Percentiles rank a stretch among this genome's conserved stretches.
phyloP scores from a whole-genome alignment of 1,140 invertebrate genomes.

The Andricus grossulariae region DNA sequence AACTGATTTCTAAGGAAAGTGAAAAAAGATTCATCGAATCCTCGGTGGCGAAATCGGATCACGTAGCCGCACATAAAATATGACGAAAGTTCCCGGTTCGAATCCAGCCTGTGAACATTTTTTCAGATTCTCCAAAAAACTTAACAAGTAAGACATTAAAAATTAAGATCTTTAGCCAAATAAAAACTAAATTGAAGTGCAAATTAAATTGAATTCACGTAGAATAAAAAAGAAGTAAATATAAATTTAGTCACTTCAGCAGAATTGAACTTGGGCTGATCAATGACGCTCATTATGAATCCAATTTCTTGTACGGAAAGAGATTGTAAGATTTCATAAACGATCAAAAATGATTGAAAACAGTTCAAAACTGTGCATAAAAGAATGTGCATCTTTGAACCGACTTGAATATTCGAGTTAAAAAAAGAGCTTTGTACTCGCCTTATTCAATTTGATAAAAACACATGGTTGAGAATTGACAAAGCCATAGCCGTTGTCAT shows the following conservation, averaged over 20 bases:
- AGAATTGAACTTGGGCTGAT: background rate
- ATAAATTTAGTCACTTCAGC: background rate
- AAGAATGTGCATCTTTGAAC: no score
- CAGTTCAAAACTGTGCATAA: no score
- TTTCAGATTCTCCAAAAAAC: no score
- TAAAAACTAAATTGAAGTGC: background rate
- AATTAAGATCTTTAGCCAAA: background rate
- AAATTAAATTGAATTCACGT: background rate
- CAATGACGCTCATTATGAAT: background rate
- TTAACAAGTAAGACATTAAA: no score
- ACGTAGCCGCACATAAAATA: no score
- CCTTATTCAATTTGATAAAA: slow-evolving; percentile 79
- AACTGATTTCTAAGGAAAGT: no score
- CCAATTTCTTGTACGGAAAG: background rate
- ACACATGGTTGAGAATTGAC: slow-evolving; percentile 80
- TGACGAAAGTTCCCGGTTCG: no score
- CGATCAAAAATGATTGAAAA: no score
- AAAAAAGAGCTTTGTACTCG: slow-evolving; percentile 56
- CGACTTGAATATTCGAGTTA: no score
- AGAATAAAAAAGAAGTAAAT: background rate
- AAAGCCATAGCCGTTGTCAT: slow-evolving; percentile 82
- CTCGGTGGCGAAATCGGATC: no score
- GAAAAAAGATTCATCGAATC: no score
- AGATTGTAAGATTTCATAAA: slow-evolving; percentile 45
- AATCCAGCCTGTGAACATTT: no score